phyloP scores from a whole-genome alignment of 2,797 vertebrate species.

The Poeciliopsis presidionis region DNA sequence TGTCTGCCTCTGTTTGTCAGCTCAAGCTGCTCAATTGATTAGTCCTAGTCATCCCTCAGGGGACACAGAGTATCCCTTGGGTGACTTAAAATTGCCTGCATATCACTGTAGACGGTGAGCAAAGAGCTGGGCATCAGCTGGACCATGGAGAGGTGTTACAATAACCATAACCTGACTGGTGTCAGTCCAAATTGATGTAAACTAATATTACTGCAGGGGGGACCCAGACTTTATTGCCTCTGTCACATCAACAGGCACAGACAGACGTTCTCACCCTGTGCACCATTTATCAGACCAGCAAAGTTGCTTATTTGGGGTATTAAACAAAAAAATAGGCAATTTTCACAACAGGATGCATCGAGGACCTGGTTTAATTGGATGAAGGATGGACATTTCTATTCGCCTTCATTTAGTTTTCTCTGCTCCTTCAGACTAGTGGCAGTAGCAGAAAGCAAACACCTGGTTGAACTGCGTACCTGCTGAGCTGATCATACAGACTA shows the following conservation, averaged over 20 bases:
- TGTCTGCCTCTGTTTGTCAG: conserved; percentile 47
- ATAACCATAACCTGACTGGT: conserved; percentile 33
- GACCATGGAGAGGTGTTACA: conserved; percentile 15
- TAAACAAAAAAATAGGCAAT: background rate
- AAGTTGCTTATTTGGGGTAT: background rate
- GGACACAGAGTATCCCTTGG: conserved; percentile 18
- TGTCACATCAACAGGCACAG: background rate
- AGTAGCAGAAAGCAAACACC: too few relatives aligned
- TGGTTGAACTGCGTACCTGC: too few relatives aligned
- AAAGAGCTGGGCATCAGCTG: conserved; percentile 38
- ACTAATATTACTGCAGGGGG: conserved; percentile 33
- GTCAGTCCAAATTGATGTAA: conserved; percentile 32
- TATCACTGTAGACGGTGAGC: conserved; percentile 39
- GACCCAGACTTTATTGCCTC: conserved; percentile 25
- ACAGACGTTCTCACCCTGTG: background rate
- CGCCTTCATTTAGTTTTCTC: background rate
- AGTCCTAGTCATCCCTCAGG: conserved; percentile 56
- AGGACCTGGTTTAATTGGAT: background rate
- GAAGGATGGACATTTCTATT: background rate
- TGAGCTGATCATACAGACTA: too few relatives aligned
- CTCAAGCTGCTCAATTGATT: conserved; percentile 69
- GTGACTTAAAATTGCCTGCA: conserved; percentile 47
- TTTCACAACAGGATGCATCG: background rate
- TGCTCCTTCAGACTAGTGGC: too few relatives aligned
- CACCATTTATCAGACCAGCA: background rate